Base-by-base conservation (phyloP, 92 coral and sea anemone genomes). In the Epizoanthus ramosus region DNA sequence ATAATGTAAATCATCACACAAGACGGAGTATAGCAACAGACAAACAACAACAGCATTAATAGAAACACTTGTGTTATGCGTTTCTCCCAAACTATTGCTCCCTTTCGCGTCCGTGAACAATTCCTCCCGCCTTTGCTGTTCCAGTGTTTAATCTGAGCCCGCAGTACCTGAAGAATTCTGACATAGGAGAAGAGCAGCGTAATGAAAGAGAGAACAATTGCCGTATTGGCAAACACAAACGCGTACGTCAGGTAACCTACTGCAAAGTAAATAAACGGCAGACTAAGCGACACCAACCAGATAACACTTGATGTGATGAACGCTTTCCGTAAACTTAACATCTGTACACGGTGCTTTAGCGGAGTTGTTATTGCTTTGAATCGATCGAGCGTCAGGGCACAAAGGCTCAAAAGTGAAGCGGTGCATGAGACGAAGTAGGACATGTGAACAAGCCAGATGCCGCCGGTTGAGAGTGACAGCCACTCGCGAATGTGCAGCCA, bases 221-320 rank as follows among this genome's bases (percentile, higher is more conserved):
- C 90, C 31, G 98, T 92, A 83, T 94, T 94, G 19, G 96, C 95
- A 73, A 94, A 94, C 25, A 95, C 90, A 71, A 95, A 91, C 21
- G 95, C 76, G 61, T 89, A 95, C 19, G 65, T 73, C 19, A 92
- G 71, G 80, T 83, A 90, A 15, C 96, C 98, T 22, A 94, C 92
- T 50, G 77, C 63, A 47, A 94, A 80, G 83, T 94, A 94, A 22
- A 90, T 67, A 57, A 88, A 87, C 21, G 98, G 94, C 53, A 94
- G 53, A 15, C 80, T 71, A 14, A 75, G 50, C 43, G 98, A 80
- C 35, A 88, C 52, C 25, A 85, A 57, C 98, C 98, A 94, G 24
- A 92, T 92, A 7, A 75, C 13, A 10, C 80, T 87, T 21, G 83
- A 71, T 9, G 83, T 86, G 16, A 80, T 9, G 10, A 45, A 24